Percentiles rank a stretch among this genome's conserved stretches.
Evolutionary conservation across 2,888 invertebrate species (phyloP).

Genomic region (Epirrita christyi): DNA sequence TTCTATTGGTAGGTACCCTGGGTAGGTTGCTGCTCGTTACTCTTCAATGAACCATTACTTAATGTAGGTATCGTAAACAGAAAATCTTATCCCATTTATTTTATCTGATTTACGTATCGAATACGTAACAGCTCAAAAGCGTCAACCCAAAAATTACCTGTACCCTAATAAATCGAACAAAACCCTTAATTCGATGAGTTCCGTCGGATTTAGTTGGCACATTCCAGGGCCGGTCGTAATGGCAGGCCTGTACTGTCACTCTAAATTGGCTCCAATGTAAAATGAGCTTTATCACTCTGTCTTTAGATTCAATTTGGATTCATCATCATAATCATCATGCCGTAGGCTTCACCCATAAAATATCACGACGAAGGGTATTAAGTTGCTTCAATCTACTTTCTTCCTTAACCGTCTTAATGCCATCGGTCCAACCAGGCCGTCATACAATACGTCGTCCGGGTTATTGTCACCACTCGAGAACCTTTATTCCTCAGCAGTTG

Average conservation of each 20-base stretch:
- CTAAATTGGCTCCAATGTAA: not conserved
- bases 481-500: no score
- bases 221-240: slow-evolving; percentile 35
- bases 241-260: slow-evolving; percentile 14
- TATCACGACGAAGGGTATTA: no score
- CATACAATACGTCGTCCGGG: no score
- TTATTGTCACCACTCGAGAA: no score
- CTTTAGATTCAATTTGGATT: slow-evolving; percentile 3
- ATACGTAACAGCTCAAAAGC: slow-evolving; percentile 42
- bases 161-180: slow-evolving; percentile 59
- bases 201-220: slow-evolving; percentile 55
- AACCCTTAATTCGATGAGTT: slow-evolving; percentile 57
- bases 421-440: no score
- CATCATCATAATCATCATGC: no score
- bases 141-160: slow-evolving; percentile 45
- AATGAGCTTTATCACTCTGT: slow-evolving; percentile 2
- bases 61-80: slow-evolving; percentile 3
- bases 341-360: no score
- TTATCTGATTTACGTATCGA: slow-evolving; percentile 26
- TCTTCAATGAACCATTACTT: not conserved
- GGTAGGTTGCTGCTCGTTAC: not conserved
- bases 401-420: no score
- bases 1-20: no score
- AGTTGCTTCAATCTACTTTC: no score
- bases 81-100: slow-evolving; percentile 19